phyloP scores from a whole-genome alignment of 2,797 vertebrate genomes.

The Protosalanx chinensis region DNA sequence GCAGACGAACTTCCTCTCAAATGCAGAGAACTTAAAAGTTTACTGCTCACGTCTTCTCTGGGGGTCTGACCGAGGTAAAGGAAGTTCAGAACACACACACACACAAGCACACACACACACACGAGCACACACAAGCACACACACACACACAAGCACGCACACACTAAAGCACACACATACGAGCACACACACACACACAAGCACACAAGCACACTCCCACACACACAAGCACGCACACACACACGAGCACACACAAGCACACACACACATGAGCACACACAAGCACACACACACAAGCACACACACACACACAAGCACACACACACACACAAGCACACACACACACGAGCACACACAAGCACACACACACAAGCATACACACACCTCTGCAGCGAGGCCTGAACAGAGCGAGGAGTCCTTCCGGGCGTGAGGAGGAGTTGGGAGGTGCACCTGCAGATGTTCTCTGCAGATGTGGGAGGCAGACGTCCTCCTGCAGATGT shows the following conservation, averaged over 20 bases:
- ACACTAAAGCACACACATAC: too few species aligned
- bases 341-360: background rate
- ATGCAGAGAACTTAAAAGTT: conserved; percentile 64
- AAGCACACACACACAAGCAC: conserved; percentile 8
- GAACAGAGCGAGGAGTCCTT: conserved; percentile 9
- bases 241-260: too few species aligned
- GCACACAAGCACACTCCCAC: too few species aligned
- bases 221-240: too few species aligned
- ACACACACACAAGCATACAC: background rate
- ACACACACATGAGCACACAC: too few species aligned
- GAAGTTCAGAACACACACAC: conserved; percentile 40
- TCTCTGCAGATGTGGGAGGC: conserved; percentile 33
- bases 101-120: background rate
- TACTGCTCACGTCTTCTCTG: conserved; percentile 67
- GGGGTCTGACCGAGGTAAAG: conserved; percentile 58
- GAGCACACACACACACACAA: too few species aligned
- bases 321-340: background rate
- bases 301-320: background rate
- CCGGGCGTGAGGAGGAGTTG: conserved; percentile 25
- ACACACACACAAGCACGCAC: background rate
- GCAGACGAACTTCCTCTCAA: conserved; percentile 67
- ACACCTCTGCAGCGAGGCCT: conserved; percentile 22
- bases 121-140: background rate
- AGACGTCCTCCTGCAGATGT: conserved; percentile 55
- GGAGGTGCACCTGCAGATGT: conserved; percentile 4